phyloP scores from a whole-genome alignment of 2,888 invertebrate species.

The Pseudolycoriella hygida region DNA sequence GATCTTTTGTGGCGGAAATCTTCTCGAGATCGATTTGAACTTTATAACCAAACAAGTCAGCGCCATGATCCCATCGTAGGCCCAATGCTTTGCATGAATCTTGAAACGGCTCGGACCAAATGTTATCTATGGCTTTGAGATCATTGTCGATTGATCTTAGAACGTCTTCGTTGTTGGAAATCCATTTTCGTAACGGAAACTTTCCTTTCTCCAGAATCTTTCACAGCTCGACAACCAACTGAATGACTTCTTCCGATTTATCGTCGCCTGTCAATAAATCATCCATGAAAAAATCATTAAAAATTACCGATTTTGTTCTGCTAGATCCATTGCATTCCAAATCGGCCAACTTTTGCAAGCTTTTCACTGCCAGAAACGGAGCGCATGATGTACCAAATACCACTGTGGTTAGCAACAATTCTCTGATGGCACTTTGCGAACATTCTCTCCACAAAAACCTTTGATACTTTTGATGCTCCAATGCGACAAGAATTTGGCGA shows the following conservation, averaged over 20 bases:
- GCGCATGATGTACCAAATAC: constrained; percentile 14
- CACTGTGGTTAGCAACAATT: constrained; percentile 12
- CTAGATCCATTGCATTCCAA: too few relatives aligned
- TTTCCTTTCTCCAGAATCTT: constrained; percentile 6
- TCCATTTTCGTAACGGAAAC: constrained; percentile 8
- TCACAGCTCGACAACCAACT: constrained; percentile 9
- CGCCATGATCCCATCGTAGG: background rate
- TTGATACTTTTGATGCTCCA: constrained; percentile 12
- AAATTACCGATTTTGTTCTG: too few relatives aligned
- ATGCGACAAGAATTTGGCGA: constrained; percentile 13
- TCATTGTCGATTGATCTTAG: background rate
- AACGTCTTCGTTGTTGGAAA: background rate
- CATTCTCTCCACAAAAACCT: constrained; percentile 13
- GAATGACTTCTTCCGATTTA: constrained; percentile 8
- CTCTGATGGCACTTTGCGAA: constrained; percentile 7
- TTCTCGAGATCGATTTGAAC: background rate
- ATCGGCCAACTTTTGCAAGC: constrained; percentile 10
- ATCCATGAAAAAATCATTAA: constrained; percentile 12
- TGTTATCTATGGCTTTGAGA: too few relatives aligned
- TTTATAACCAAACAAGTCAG: background rate
- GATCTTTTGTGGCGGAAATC: constrained; percentile 2
- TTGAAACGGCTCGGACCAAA: too few relatives aligned
- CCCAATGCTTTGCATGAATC: constrained; percentile 3
- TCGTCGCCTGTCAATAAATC: constrained; percentile 12
- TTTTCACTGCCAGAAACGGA: constrained; percentile 12